phyloP scores from a whole-genome alignment of 1,140 invertebrate genomes.

The Drosophila tropicalis region DNA sequence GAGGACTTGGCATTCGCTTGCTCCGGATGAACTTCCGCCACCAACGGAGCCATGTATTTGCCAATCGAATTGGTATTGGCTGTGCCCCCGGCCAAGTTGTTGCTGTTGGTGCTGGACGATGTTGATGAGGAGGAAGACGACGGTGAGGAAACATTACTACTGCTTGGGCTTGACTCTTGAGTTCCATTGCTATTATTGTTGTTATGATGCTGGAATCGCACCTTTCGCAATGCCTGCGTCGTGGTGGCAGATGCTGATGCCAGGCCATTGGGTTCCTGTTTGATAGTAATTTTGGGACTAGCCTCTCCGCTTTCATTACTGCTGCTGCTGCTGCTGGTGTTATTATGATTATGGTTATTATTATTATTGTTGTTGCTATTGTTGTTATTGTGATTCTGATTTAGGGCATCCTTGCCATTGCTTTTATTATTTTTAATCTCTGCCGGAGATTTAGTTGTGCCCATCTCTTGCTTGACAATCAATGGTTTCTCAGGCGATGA shows the following conservation, averaged over 20 bases:
- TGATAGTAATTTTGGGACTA: slow-evolving; percentile 47
- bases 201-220: slow-evolving; percentile 68
- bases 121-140: slow-evolving; percentile 33
- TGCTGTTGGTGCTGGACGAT: slow-evolving; percentile 34
- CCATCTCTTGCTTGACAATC: slow-evolving; percentile 59
- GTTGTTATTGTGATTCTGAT: slow-evolving; percentile 36
- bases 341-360: slow-evolving; percentile 37
- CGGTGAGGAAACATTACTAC: slow-evolving; percentile 31
- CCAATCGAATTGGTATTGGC: slow-evolving; percentile 64
- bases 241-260: slow-evolving; percentile 35
- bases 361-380: slow-evolving; percentile 25
- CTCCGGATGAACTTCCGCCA: slow-evolving; percentile 82
- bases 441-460: slow-evolving; percentile 30
- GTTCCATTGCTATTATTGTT: slow-evolving; percentile 45
- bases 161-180: slow-evolving; percentile 30
- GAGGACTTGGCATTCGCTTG: slow-evolving; percentile 79
- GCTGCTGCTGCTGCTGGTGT: slow-evolving; percentile 30
- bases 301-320: slow-evolving; percentile 24
- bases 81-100: slow-evolving; percentile 64
- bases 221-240: slow-evolving; percentile 64
- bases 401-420: slow-evolving; percentile 43
- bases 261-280: slow-evolving; percentile 62
- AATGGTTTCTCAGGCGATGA: slow-evolving; percentile 38
- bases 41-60: slow-evolving; percentile 83
- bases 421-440: slow-evolving; percentile 44